Evolutionary conservation across 2,113 vertebrate species (phyloP).

Genomic region (Cacatua alba): DNA sequence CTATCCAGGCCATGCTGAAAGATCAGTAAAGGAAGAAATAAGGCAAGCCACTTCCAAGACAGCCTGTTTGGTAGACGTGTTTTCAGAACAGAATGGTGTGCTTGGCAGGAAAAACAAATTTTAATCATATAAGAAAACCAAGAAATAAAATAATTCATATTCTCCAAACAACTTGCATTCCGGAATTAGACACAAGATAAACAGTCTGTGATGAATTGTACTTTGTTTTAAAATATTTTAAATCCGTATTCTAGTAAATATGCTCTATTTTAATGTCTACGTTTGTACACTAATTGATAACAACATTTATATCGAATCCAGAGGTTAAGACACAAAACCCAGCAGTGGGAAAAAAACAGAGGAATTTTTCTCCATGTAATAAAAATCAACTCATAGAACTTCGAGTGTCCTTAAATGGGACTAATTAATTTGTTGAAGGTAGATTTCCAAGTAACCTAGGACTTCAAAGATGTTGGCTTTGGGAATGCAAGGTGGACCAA

Average conservation of each 20-base stretch:
- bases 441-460: background rate
- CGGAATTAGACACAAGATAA: rapidly evolving
- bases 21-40: background rate
- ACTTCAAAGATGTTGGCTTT: background rate
- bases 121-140: background rate
- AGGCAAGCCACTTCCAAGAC: background rate
- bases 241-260: background rate
- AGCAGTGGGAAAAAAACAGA: rapidly evolving
- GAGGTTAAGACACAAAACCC: background rate
- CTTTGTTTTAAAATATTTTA: background rate
- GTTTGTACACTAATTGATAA: rapidly evolving
- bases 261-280: rapidly evolving
- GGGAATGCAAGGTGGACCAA: rapidly evolving
- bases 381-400: rapidly evolving
- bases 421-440: rapidly evolving
- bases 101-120: background rate
- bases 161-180: background rate
- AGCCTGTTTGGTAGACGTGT: background rate
- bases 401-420: background rate
- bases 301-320: rapidly evolving
- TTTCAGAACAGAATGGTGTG: background rate
- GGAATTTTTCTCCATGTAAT: background rate
- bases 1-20: no score
- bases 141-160: background rate
- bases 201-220: rapidly evolving